phyloP scores from a whole-genome alignment of 2,797 vertebrate species.

The Strix occidentalis region DNA sequence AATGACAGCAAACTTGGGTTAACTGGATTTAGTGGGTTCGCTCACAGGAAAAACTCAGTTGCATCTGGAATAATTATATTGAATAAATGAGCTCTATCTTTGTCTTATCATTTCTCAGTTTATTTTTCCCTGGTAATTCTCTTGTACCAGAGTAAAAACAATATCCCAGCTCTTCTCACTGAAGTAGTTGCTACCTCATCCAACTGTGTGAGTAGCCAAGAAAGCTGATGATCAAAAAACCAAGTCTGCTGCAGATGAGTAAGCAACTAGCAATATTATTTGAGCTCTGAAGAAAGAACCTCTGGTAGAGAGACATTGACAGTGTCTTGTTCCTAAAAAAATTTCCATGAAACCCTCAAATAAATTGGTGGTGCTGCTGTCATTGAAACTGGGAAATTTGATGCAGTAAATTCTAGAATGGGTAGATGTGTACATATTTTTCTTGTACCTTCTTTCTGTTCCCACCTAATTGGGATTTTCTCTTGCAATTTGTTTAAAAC shows the following conservation, averaged over 20 bases:
- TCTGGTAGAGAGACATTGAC: neutral
- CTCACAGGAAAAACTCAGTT: neutral
- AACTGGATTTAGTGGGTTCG: neutral
- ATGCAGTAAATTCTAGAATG: neutral
- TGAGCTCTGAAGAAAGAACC: neutral
- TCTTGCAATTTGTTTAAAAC: neutral
- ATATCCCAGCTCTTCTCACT: neutral
- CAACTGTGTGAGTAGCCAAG: neutral
- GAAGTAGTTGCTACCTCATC: neutral
- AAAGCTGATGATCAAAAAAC: neutral
- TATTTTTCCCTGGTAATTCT: neutral
- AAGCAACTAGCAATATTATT: neutral
- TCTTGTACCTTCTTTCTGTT: neutral
- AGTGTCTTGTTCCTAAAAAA: neutral
- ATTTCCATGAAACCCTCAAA: neutral
- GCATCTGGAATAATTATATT: neutral
- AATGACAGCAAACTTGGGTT: neutral
- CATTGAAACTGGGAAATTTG: neutral
- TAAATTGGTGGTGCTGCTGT: neutral
- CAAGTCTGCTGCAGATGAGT: neutral
- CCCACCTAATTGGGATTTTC: neutral
- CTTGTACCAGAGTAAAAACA: neutral
- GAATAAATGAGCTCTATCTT: neutral
- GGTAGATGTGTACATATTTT: accelerated
- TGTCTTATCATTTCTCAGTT: neutral